A percentile compares a stretch with the other conserved stretches of the same genome.
These are phyloP conservation scores for Champsocephalus gunnari DNA, from an alignment of 2,797 vertebrate species.

Conservation along the genomic window DNA sequence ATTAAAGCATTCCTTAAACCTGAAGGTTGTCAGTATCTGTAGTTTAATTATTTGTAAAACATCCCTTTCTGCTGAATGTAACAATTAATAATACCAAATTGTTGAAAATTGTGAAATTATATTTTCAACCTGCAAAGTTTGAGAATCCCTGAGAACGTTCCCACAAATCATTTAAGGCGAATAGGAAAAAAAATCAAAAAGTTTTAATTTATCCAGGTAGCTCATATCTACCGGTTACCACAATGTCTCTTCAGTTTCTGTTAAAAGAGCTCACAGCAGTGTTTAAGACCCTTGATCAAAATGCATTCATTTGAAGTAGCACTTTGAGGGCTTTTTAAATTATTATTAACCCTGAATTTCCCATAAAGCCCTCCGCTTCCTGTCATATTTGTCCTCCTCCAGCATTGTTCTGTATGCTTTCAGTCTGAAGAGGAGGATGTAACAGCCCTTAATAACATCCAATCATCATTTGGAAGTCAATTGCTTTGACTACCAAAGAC, in stretches of 20 bases:
- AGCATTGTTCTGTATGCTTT: not conserved
- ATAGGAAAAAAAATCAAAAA: not conserved
- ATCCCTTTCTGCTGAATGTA: not conserved
- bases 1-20: conserved; percentile 38
- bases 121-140: conserved; percentile 8
- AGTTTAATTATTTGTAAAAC: conserved; percentile 13
- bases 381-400: conserved; percentile 14
- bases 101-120: conserved; percentile 2
- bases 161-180: not conserved
- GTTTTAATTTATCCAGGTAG: not conserved
- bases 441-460: not conserved
- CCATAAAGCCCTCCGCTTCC: conserved; percentile 1
- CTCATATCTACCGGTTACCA: not conserved
- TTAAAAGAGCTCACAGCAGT: not conserved
- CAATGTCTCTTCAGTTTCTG: conserved; percentile 3
- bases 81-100: conserved; percentile 14
- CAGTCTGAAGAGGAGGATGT: conserved; percentile 13
- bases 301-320: conserved; percentile 25
- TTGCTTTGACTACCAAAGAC: not conserved
- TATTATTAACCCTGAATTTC: conserved; percentile 13
- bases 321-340: conserved; percentile 30
- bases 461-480: conserved; percentile 5
- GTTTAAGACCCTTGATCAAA: conserved; percentile 17
- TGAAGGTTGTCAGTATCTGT: conserved; percentile 29
- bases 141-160: not conserved